Evolutionary conservation across 1,140 invertebrate species (phyloP).

Genomic region (Holcopasites calliopsidis): DNA sequence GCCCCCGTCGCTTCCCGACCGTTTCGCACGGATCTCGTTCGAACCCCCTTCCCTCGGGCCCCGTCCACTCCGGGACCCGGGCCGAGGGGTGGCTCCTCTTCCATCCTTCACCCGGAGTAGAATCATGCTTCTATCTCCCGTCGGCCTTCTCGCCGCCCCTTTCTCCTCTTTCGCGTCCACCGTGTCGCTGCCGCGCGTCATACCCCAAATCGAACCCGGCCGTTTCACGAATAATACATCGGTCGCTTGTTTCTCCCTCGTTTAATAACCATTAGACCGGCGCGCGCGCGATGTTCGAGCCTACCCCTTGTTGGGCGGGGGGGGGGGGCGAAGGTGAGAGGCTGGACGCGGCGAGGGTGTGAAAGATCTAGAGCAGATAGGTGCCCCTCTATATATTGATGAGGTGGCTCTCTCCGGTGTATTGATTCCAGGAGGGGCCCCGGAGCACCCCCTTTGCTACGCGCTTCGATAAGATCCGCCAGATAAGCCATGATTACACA

Average conservation of each 20-base stretch:
- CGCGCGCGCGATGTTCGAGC: conserved; percentile 20
- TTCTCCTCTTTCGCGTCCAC: conserved; percentile 1
- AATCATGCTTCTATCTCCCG: conserved; percentile 36
- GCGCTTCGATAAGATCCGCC: conserved; percentile 68
- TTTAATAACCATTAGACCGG: conserved; percentile 75
- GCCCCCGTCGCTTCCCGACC: neutral
- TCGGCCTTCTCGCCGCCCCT: conserved; percentile 29
- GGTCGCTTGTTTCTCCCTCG: conserved; percentile 39
- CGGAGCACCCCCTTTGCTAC: conserved; percentile 60
- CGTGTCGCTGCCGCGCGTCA: conserved; percentile 32
- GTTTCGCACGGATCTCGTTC: conserved; percentile 42
- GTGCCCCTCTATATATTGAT: conserved; percentile 57
- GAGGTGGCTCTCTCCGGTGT: conserved; percentile 70
- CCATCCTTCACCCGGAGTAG: neutral
- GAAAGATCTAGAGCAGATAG: conserved; percentile 67
- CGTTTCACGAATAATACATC: neutral
- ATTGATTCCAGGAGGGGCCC: conserved; percentile 70
- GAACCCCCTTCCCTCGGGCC: conserved; percentile 29
- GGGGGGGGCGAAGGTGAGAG: conserved; percentile 58
- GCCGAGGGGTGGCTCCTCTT: conserved; percentile 15
- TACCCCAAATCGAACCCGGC: conserved; percentile 47
- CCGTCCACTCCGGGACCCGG: neutral
- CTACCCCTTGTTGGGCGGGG: conserved; percentile 10
- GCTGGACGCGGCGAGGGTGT: conserved; percentile 59
- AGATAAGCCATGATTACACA: conserved; percentile 78